phyloP scores from a whole-genome alignment of 1,140 invertebrate genomes.

The Cecropterus lyciades region DNA sequence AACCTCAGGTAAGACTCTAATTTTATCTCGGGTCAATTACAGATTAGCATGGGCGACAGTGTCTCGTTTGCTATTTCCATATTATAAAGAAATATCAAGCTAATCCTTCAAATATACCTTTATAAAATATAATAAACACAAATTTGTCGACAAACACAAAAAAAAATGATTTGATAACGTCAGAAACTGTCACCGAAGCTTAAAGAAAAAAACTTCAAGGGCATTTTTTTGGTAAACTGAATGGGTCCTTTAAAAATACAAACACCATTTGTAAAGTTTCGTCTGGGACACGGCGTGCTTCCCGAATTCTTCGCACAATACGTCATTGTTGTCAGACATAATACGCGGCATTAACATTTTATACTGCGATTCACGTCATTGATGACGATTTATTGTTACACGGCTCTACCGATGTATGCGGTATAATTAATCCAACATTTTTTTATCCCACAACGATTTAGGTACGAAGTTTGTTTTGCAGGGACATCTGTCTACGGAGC shows the following conservation, averaged over 20 bases:
- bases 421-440: slow-evolving; percentile 81
- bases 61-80: too few relatives aligned
- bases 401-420: slow-evolving; percentile 54
- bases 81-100: too few relatives aligned
- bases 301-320: slow-evolving; percentile 72
- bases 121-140: too few relatives aligned
- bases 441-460: slow-evolving; percentile 63
- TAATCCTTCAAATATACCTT: too few relatives aligned
- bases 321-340: slow-evolving; percentile 79
- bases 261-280: slow-evolving; percentile 60
- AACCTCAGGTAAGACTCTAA: too few relatives aligned
- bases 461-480: slow-evolving; percentile 77
- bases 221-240: slow-evolving; percentile 33
- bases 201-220: slow-evolving; percentile 34
- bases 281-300: slow-evolving; percentile 56
- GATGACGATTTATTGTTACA: slow-evolving; percentile 80
- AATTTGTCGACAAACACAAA: too few relatives aligned
- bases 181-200: slow-evolving; percentile 12
- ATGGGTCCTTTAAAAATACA: slow-evolving; percentile 50
- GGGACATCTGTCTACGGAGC: slow-evolving; percentile 73
- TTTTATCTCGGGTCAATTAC: too few relatives aligned
- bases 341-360: slow-evolving; percentile 80
- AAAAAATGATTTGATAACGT: slow-evolving; percentile 6
- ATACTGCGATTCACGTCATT: slow-evolving; percentile 77
- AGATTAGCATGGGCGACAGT: too few relatives aligned